phyloP scores from a whole-genome alignment of 2,888 invertebrate genomes.

The Smittia sp. region DNA sequence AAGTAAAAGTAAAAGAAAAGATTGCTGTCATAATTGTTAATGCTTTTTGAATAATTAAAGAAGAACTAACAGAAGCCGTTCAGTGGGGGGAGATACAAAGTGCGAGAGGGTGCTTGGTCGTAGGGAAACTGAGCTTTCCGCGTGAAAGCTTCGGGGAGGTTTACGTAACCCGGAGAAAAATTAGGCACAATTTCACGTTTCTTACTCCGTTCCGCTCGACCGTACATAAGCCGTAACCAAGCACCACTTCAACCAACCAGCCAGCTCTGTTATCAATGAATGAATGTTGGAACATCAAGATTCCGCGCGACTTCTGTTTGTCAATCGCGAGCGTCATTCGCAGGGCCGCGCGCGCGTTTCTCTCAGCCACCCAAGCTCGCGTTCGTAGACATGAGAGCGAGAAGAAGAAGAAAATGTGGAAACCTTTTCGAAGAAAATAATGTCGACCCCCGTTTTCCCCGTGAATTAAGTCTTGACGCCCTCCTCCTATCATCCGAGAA shows the following conservation, averaged over 20 bases:
- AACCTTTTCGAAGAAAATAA: neutral
- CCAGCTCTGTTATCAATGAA: too few species aligned
- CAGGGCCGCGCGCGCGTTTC: neutral
- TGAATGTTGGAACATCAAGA: too few species aligned
- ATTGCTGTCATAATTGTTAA: conserved; percentile 40
- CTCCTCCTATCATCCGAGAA: neutral
- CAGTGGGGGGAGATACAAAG: neutral
- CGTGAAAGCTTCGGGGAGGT: too few species aligned
- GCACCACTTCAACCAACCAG: too few species aligned
- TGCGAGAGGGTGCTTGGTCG: neutral
- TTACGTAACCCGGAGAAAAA: too few species aligned
- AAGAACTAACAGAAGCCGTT: neutral
- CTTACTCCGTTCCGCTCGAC: too few species aligned
- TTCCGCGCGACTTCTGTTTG: too few species aligned
- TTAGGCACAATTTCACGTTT: too few species aligned
- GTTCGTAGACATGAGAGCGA: neutral
- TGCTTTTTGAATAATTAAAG: conserved; percentile 38
- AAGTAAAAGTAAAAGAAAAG: conserved; percentile 27
- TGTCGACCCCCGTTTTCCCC: neutral
- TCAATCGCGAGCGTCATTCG: too few species aligned
- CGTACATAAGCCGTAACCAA: too few species aligned
- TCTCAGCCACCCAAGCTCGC: neutral
- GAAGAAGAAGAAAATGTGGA: too few species aligned
- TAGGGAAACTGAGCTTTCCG: neutral
- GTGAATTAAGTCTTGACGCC: conserved; percentile 23